Evolutionary conservation across 2,797 vertebrate species (phyloP).

Genomic region (Hydrocynus forskahlii): DNA sequence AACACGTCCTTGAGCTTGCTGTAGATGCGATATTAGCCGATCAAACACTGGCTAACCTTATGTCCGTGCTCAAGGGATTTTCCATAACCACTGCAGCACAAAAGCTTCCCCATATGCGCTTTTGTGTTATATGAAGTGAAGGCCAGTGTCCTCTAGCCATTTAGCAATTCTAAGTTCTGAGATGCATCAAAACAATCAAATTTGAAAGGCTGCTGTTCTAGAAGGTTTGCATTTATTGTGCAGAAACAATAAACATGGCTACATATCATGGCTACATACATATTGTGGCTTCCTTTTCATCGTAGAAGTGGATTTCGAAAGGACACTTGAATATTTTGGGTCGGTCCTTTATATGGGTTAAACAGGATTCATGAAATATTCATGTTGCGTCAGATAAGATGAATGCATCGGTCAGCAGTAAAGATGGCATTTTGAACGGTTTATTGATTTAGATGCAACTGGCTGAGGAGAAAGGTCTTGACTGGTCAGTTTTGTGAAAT

Average conservation of each 20-base stretch:
- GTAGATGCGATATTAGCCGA: slow-evolving; percentile 28
- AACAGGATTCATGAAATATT: slow-evolving; percentile 49
- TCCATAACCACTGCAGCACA: neutral
- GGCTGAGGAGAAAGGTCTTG: slow-evolving; percentile 18
- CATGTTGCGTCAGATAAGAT: slow-evolving; percentile 45
- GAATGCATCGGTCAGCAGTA: slow-evolving; percentile 48
- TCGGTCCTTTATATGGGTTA: slow-evolving; percentile 4
- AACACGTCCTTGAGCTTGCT: slow-evolving; percentile 35
- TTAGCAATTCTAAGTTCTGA: neutral
- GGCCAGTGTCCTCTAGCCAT: neutral
- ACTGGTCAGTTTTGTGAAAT: slow-evolving; percentile 29
- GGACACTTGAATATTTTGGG: neutral
- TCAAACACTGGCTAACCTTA: slow-evolving; percentile 25
- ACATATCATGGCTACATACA: no score
- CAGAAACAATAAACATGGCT: neutral
- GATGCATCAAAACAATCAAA: neutral
- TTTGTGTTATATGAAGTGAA: neutral
- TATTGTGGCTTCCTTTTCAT: neutral
- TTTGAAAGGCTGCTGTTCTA: neutral
- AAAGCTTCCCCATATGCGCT: slow-evolving; percentile 19
- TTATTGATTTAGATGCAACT: slow-evolving; percentile 47
- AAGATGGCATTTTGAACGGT: slow-evolving; percentile 37
- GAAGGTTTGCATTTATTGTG: neutral
- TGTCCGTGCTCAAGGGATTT: slow-evolving; percentile 34
- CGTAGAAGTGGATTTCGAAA: neutral